Evolutionary conservation across 1,140 invertebrate species (phyloP).

Genomic region (Caenorhabditis briggsae): DNA sequence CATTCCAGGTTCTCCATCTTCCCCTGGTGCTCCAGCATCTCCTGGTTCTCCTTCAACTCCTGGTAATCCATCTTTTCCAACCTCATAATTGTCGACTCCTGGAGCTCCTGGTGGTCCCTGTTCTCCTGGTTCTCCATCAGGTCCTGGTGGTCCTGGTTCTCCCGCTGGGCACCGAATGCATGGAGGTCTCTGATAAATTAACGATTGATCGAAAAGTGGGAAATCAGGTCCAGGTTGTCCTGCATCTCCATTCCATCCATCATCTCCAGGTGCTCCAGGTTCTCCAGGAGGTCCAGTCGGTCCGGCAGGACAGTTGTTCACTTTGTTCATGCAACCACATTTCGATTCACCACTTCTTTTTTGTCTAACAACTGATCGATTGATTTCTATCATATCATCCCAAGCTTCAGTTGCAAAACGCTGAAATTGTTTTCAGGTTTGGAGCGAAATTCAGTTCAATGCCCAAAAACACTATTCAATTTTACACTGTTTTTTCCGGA

Average conservation of each 20-base stretch:
- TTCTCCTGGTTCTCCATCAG: constrained; percentile 34
- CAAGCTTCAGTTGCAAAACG: constrained; percentile 33
- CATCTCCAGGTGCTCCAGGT: constrained; percentile 42
- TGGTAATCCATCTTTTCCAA: constrained; percentile 26
- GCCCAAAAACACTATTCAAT: too few species aligned
- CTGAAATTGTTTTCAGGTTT: not conserved
- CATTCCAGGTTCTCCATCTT: constrained; percentile 20
- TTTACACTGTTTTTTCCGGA: too few species aligned
- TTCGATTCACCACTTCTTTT: constrained; percentile 52
- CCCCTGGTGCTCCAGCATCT: constrained; percentile 39
- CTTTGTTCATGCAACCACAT: constrained; percentile 43
- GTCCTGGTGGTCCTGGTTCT: constrained; percentile 38
- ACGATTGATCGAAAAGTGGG: constrained; percentile 27
- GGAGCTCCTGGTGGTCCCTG: constrained; percentile 40
- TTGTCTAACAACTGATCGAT: constrained; percentile 35
- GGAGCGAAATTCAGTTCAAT: not conserved
- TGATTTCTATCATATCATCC: constrained; percentile 49
- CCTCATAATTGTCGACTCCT: constrained; percentile 32
- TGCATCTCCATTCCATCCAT: constrained; percentile 51
- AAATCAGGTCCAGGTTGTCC: constrained; percentile 44
- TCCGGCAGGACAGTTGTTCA: constrained; percentile 26
- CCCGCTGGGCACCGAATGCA: constrained; percentile 32
- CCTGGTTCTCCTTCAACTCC: constrained; percentile 30
- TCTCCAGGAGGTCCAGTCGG: constrained; percentile 24
- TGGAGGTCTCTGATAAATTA: constrained; percentile 38